Evolutionary conservation across 2,113 vertebrate species (phyloP), one percentile per base, ranked within the genome.

Genomic region (Phocoena sinus): DNA sequence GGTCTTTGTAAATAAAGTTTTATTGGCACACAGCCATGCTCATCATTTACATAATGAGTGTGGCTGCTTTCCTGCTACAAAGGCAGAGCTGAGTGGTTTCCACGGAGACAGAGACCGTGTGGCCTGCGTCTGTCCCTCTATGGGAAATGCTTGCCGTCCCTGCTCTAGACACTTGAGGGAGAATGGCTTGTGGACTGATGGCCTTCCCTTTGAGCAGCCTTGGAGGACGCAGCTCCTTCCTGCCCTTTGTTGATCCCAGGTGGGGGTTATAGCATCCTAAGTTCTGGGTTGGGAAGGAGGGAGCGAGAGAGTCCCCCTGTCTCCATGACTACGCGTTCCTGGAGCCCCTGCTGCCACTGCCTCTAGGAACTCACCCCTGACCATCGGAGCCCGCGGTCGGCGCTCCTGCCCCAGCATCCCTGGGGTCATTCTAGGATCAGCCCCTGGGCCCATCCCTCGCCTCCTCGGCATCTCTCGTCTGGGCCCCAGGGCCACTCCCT

Each of bases 31-130:
- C 2, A 28, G 50, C 50, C 44, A 3, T 0, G 5, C 47, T 14
- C 36, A 15, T 6, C 28, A 1, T 38, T 23, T 13, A 15, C 68
- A 3, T 2, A 17, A 8, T 0, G 11, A 7, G 28, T 3, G 1
- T 8, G 60, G 82, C 28, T 3, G 36, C 47, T 20, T 23, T 33
- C 58, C 0, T 3, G 50, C 31, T 31, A 1, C 31, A 7, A 7
- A 2, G 36, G 62, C 31, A 8, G 74, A 15, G 25, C 2, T 20
- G 36, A 28, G 71, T 50, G 33, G 2, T 62, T 21, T 23, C 65
- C 25, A 1, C 38, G 17, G 76, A 26, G 65, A 31, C 12, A 21
- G 74, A 15, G 38, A 9, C n/a, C 6, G 0, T 0, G 73, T 12
- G 74, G 65, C 62, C 70, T 4, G 25, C 25, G 12, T 28, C 56